Evolutionary conservation across 2,113 vertebrate species (phyloP).

Genomic region (Antigone vipio): DNA sequence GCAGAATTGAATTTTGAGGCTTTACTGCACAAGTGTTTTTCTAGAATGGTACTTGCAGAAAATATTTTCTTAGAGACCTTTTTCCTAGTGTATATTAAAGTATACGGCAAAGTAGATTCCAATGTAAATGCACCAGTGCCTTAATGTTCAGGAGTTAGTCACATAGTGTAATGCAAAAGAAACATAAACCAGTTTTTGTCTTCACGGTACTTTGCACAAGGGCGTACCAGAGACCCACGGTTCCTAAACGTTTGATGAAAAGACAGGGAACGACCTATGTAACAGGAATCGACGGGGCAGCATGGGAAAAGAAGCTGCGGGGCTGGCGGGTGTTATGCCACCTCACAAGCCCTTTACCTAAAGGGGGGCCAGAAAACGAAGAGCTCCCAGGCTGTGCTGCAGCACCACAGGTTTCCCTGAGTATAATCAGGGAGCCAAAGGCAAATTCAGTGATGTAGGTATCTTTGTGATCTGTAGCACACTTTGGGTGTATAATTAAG

Average conservation of each 20-base stretch:
- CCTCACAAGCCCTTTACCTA: background rate
- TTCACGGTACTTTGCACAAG: background rate
- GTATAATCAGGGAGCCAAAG: background rate
- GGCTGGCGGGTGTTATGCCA: background rate
- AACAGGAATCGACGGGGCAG: fast-evolving
- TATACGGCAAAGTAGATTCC: background rate
- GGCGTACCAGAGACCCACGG: fast-evolving
- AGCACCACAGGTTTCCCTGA: background rate
- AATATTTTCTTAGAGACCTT: background rate
- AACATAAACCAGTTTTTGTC: background rate
- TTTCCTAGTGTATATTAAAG: background rate
- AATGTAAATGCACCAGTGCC: background rate
- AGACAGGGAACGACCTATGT: fast-evolving
- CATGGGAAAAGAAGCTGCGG: fast-evolving
- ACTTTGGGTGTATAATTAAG: background rate
- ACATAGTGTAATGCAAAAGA: background rate
- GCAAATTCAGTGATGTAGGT: no score
- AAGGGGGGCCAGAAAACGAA: background rate
- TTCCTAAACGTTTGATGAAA: background rate
- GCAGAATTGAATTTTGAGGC: conserved; percentile 39
- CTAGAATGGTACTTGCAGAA: background rate
- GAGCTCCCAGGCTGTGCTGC: background rate
- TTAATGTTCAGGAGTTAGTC: conserved; percentile 14
- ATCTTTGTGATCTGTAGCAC: background rate
- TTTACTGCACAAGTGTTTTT: background rate